A percentile compares a stretch with the other conserved stretches of the same genome.
Evolutionary conservation across 2,797 vertebrate genomes (phyloP).

Genomic region (Myotis planiceps): DNA sequence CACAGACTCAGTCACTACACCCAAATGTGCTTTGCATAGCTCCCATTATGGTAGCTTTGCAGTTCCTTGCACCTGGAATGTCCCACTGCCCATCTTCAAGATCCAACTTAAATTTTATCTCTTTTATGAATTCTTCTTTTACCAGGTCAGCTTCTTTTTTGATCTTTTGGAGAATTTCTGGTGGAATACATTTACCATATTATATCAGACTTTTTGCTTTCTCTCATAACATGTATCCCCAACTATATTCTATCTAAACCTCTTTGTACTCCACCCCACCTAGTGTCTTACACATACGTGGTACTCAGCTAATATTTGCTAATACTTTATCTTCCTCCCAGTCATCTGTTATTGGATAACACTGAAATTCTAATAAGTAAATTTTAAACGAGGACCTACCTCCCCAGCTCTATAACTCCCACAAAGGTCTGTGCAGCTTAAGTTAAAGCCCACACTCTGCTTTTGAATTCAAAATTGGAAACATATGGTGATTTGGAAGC

Average conservation of each 20-base stretch:
- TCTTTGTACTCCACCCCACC: neutral
- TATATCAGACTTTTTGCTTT: neutral
- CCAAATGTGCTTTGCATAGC: neutral
- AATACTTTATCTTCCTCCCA: slow-evolving; percentile 24
- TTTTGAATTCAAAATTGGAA: slow-evolving; percentile 82
- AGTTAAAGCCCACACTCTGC: slow-evolving; percentile 30
- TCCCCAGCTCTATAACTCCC: neutral
- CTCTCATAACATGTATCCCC: neutral
- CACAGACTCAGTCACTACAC: neutral
- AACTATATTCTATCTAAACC: neutral
- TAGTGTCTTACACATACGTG: neutral
- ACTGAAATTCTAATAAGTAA: slow-evolving; percentile 41
- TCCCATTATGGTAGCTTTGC: neutral
- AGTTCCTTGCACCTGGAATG: neutral
- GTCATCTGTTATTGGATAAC: slow-evolving; percentile 1
- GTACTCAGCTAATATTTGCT: neutral
- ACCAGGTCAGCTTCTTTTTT: neutral
- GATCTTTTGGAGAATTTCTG: neutral
- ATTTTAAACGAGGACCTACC: slow-evolving; percentile 24
- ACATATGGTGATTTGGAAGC: slow-evolving; percentile 83
- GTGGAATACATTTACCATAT: neutral
- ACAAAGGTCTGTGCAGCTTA: slow-evolving; percentile 41
- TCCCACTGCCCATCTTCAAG: neutral
- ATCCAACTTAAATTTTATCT: neutral
- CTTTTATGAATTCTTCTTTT: neutral